Evolutionary conservation across 1,140 invertebrate genomes (phyloP).

Genomic region (Phthorimaea operculella): DNA sequence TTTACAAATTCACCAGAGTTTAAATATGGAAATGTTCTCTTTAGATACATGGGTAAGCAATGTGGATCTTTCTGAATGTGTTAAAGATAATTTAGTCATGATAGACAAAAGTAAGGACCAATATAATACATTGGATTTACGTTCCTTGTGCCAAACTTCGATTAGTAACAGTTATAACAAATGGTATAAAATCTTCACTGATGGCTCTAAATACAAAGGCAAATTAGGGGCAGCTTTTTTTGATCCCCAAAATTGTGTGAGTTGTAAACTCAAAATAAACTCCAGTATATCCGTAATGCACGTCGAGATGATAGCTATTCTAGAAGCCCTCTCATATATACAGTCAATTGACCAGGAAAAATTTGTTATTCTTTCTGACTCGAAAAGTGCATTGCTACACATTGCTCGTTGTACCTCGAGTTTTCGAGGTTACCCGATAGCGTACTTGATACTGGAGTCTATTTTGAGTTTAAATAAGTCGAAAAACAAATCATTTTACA

Average conservation of each 20-base stretch:
- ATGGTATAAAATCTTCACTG: slow-evolving; percentile 5
- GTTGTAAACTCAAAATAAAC: slow-evolving; percentile 1
- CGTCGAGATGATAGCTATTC: slow-evolving; percentile 5
- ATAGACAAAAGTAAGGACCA: neutral
- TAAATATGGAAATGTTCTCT: neutral
- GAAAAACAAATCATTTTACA: slow-evolving; percentile 1
- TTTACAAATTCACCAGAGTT: neutral
- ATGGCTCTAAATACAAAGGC: neutral
- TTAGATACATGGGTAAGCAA: slow-evolving; percentile 7
- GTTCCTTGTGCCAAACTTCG: neutral
- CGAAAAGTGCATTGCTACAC: slow-evolving; percentile 1
- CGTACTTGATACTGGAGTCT: neutral
- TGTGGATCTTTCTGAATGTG: neutral
- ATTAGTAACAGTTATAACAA: neutral
- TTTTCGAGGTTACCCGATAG: slow-evolving; percentile 2
- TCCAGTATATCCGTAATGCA: slow-evolving; percentile 5
- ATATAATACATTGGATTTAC: neutral
- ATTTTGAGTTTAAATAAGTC: neutral
- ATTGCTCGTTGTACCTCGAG: slow-evolving; percentile 6
- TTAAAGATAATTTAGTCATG: neutral
- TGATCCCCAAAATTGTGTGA: neutral
- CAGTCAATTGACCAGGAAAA: neutral
- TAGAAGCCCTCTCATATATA: slow-evolving; percentile 2
- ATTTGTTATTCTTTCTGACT: slow-evolving; percentile 3
- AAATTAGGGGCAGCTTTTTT: neutral